Base-by-base conservation (phyloP, 2,888 invertebrate genomes). In the Aphodius granarius region DNA sequence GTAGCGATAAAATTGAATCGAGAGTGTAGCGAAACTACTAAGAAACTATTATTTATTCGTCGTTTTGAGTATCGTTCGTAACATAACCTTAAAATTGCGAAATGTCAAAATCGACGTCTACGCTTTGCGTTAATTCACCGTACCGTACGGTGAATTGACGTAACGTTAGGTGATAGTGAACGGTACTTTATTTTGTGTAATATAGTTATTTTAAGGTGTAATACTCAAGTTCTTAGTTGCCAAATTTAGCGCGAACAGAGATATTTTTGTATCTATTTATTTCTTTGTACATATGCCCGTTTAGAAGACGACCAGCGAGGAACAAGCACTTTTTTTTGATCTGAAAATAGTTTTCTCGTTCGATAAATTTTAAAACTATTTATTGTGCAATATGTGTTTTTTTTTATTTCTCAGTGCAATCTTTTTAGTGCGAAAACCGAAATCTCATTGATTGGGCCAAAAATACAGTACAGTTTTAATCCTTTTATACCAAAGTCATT, bases 1-100 rank as follows among this genome's bases (percentile, higher is more conserved):
- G 64, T 20, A 72, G 74, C 6, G 74, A 76, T 66, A 74, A 72
- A 21, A 66, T 76, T 18, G 76, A 74, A 68, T 76, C 76, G 17
- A 74, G 71, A 9, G 76, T 76, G 66, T 76, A 72, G 43, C 13
- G 3, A 43, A 43, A 13, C 43, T 43, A n/a, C 43, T 43, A 43
- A 43, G 13, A 9, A 43, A 9, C 13, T 43, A 43, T 43, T 43
- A 43, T 43, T 43, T 43, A 43, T 43, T 43, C 13, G 13, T 43
- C 1, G 43, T 43, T 43, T 43, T 9, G 13, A 43, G 13, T 43
- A 43, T 43, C 13, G 43, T 43, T n/a, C n/a, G n/a, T n/a, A n/a
- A n/a, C n/a, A n/a, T n/a, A n/a, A n/a, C n/a, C n/a, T n/a, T n/a
- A n/a, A n/a, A n/a, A n/a, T n/a, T n/a, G n/a, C n/a, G n/a, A n/a